Evolutionary conservation across 1,140 invertebrate genomes (phyloP).

Genomic region (Trichoplusia ni): DNA sequence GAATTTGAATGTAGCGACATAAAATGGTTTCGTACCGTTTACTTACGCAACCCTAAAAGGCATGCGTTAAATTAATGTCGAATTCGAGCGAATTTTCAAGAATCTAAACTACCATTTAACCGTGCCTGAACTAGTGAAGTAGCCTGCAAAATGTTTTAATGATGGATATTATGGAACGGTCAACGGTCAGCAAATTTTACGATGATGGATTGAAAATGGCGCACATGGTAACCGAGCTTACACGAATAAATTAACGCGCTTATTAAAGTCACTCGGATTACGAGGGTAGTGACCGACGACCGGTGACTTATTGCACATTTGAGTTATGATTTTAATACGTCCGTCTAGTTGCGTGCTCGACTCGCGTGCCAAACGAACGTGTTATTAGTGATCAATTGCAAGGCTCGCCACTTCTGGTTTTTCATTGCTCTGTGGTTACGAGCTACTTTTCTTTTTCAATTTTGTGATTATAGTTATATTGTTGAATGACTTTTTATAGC

Average conservation of each 20-base stretch:
- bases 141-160: slow-evolving; percentile 14
- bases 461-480: not conserved
- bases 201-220: slow-evolving; percentile 39
- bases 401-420: slow-evolving; percentile 14
- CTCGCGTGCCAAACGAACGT: slow-evolving; percentile 21
- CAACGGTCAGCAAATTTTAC: slow-evolving; percentile 30
- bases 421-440: slow-evolving; percentile 3
- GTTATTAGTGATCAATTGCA: slow-evolving; percentile 27
- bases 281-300: slow-evolving; percentile 24
- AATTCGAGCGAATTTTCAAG: no score
- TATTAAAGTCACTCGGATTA: slow-evolving; percentile 34
- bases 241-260: slow-evolving; percentile 38
- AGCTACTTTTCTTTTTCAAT: slow-evolving; percentile 11
- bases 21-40: no score
- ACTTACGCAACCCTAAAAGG: no score
- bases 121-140: not conserved
- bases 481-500: not conserved
- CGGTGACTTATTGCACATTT: slow-evolving; percentile 34
- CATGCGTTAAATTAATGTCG: no score
- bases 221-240: slow-evolving; percentile 16
- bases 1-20: no score
- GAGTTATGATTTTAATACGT: slow-evolving; percentile 30
- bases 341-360: slow-evolving; percentile 21
- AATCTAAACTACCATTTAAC: no score
- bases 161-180: not conserved